Percentiles rank a stretch among this genome's conserved stretches.
phyloP scores from a whole-genome alignment of 2,113 vertebrate genomes.

The Embiotoca jacksoni region DNA sequence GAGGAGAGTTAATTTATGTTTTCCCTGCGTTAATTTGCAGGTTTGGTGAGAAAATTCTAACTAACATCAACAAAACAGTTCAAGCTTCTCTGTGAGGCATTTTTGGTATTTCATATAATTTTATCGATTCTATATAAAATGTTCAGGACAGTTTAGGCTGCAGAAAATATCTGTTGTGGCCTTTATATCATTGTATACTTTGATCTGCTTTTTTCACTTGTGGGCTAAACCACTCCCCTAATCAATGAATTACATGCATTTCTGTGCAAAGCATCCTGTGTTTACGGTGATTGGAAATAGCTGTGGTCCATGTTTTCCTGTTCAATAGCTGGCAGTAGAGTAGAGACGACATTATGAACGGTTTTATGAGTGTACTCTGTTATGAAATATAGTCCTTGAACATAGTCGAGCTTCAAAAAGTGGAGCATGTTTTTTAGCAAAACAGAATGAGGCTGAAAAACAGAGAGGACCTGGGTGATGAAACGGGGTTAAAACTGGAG shows the following conservation, averaged over 20 bases:
- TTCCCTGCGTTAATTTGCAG: constrained; percentile 10
- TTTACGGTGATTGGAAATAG: constrained; percentile 32
- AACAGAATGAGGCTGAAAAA: constrained; percentile 26
- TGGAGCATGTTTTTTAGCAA: constrained; percentile 31
- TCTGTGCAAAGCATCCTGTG: constrained; percentile 2
- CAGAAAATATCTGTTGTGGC: constrained; percentile 16
- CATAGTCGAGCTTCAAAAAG: constrained; percentile 30
- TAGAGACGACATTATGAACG: constrained; percentile 33
- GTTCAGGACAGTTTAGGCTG: constrained; percentile 1
- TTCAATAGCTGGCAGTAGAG: constrained; percentile 22
- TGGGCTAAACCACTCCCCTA: neutral
- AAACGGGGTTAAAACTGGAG: constrained; percentile 47
- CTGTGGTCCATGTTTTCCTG: constrained; percentile 9
- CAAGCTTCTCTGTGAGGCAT: neutral
- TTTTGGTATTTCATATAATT: neutral
- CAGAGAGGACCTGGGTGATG: constrained; percentile 37
- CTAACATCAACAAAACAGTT: neutral
- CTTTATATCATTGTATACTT: constrained; percentile 12
- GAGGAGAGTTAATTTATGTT: neutral
- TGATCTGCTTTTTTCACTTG: constrained; percentile 34
- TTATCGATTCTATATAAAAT: neutral
- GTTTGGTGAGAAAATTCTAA: neutral
- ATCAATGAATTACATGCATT: neutral
- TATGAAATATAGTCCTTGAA: constrained; percentile 58
- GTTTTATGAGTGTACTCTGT: constrained; percentile 40